phyloP scores from a whole-genome alignment of 2,888 invertebrate species.

The Sphecodes monilicornis region DNA sequence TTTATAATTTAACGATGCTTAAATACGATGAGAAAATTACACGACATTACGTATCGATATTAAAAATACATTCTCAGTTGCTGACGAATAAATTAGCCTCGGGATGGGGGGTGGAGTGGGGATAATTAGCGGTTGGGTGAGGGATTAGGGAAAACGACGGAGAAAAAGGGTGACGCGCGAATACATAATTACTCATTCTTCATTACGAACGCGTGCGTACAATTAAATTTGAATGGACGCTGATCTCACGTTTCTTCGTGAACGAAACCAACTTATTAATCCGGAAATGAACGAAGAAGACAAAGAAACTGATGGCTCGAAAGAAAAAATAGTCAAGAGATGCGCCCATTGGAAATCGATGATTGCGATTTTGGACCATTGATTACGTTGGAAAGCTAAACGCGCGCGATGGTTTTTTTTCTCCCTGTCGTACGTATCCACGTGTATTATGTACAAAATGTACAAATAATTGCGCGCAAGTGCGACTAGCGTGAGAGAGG shows the following conservation, averaged over 20 bases:
- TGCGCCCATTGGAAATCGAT: slow-evolving; percentile 3
- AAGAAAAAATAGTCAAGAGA: slow-evolving; percentile 20
- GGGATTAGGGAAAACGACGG: not conserved
- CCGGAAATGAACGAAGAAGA: slow-evolving; percentile 34
- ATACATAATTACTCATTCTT: not conserved
- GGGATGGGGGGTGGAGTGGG: not conserved
- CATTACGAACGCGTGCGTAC: not conserved
- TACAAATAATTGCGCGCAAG: slow-evolving; percentile 71
- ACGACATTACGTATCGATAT: slow-evolving; percentile 18
- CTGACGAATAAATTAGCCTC: slow-evolving; percentile 25
- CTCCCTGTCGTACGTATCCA: slow-evolving; percentile 29
- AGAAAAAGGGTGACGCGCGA: not conserved
- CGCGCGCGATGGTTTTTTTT: slow-evolving; percentile 23
- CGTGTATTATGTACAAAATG: slow-evolving; percentile 76
- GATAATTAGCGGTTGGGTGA: not conserved
- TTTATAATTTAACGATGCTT: slow-evolving; percentile 21
- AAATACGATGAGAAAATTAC: slow-evolving; percentile 12
- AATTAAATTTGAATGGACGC: slow-evolving; percentile 24
- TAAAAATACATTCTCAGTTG: slow-evolving; percentile 18
- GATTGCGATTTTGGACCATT: slow-evolving; percentile 23
- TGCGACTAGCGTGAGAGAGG: slow-evolving; percentile 35
- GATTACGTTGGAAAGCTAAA: slow-evolving; percentile 31
- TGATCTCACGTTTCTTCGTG: slow-evolving; percentile 30
- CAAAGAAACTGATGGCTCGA: not conserved
- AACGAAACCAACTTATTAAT: not conserved